Conservation (phyloP, 2,113 vertebrate genomes). For the Sitta europaea region DNA sequence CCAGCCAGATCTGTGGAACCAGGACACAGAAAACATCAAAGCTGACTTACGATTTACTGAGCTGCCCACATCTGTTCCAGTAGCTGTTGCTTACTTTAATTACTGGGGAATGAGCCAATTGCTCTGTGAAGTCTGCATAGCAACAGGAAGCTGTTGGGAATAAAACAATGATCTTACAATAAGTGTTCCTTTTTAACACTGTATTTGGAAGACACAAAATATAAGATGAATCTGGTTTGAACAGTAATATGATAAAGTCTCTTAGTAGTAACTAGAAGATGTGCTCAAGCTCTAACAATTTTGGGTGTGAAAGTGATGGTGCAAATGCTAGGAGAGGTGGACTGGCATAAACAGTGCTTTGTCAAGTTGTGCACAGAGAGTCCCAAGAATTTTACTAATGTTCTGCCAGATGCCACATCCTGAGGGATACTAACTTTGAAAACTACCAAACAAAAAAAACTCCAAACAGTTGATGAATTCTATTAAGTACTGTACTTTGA, state of each 20-base stretch:
- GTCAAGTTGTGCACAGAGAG: not conserved
- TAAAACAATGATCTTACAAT: not conserved
- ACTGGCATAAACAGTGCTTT: not conserved
- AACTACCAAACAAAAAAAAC: not conserved
- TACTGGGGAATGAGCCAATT: conserved; percentile 62
- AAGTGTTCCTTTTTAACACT: not conserved
- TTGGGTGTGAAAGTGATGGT: not conserved
- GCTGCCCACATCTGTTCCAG: conserved; percentile 74
- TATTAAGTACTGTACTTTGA: not conserved
- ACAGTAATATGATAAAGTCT: not conserved
- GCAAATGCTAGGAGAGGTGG: not conserved
- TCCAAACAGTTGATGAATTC: not conserved
- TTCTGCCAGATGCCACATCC: not conserved
- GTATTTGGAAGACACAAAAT: not conserved
- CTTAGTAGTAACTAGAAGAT: not conserved
- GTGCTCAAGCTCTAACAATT: not conserved
- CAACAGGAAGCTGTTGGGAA: conserved; percentile 72
- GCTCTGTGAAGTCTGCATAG: conserved; percentile 62
- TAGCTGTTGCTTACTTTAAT: conserved; percentile 64
- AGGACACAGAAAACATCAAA: conserved; percentile 16
- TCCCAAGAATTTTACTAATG: not conserved
- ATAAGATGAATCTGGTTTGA: not conserved
- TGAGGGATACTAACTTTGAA: not conserved
- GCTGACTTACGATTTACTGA: conserved; percentile 70
- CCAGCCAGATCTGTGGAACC: not conserved